Base-by-base conservation (phyloP, 2,797 vertebrate genomes). In the Artibeus lituratus region DNA sequence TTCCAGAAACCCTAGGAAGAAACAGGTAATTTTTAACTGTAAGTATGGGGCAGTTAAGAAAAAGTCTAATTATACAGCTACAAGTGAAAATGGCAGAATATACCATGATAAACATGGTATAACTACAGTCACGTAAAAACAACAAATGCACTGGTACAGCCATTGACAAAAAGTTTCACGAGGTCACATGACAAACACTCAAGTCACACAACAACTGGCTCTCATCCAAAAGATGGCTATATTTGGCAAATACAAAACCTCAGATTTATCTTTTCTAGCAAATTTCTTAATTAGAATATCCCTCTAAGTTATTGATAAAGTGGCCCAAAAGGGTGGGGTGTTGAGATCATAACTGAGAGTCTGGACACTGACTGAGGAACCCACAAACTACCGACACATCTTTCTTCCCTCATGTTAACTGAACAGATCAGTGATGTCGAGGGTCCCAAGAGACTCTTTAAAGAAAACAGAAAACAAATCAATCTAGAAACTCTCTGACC, bases 1-100 rank as follows among this genome's bases (percentile, higher is more conserved):
- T 98, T 95, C 98, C 98, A 67, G 98, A 98, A 80, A 99, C 98
- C 97, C 99, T 99, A 97, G 85, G 91, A 97, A 97, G n/a, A 95
- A 90, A 96, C 1, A 92, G 88, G 2, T 22, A 49, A 95, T 32
- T 88, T 97, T 69, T 57, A 49, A 69, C 51, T 55, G 74, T 42
- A n/a, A 65, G 73, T 47, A 51, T 42, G 47, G 39, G 51, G 15
- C 35, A 59, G 49, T 76, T 24, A 67, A 18, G 9, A 51, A 89
- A 93, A 93, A 18, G 15, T 47, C 35, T 67, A 92, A 72, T 3
- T 14, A 26, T n/a, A 77, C 39, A 77, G 67, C 10, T 73, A 69
- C 53, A 74, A 47, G 16, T 7, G 22, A 59, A 78, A 92, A 87
- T 11, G 2, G 11, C 12, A 32, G 19, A 74, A 59, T 32, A 55